Percentiles rank a stretch among this genome's conserved stretches.
Conservation (phyloP, 1,140 invertebrate species). For the Argopecten irradians region DNA sequence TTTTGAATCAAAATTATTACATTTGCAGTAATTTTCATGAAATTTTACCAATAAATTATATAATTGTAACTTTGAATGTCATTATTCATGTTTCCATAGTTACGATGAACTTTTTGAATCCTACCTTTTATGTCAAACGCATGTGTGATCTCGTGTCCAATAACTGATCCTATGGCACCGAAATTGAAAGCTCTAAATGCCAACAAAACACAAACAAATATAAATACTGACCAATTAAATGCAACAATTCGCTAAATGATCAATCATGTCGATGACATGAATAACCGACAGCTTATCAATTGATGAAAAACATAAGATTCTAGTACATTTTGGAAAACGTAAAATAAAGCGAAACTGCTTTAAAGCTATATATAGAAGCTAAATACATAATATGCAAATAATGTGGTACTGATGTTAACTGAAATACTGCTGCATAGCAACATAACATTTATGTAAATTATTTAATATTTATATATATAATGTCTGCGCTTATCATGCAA, state of each 20-base stretch:
- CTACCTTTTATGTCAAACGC: constrained; percentile 80
- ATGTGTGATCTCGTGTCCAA: constrained; percentile 82
- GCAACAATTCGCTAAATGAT: neutral
- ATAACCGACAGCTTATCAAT: too few relatives aligned
- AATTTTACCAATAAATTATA: too few relatives aligned
- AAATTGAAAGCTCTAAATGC: constrained; percentile 80
- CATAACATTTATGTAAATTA: neutral
- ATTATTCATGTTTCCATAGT: neutral
- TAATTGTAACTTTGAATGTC: neutral
- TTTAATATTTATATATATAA: neutral
- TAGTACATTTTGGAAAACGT: constrained; percentile 5
- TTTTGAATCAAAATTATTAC: too few relatives aligned
- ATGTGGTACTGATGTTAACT: neutral
- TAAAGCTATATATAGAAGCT: neutral
- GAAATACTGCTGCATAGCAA: neutral
- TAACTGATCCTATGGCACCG: constrained; percentile 81
- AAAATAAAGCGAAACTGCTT: neutral
- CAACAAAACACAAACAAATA: constrained; percentile 53
- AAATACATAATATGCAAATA: neutral
- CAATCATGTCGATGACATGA: neutral
- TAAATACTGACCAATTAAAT: neutral
- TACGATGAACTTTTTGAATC: neutral
- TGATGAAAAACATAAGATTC: neutral
- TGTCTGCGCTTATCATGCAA: neutral
- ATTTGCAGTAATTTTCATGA: neutral